Percentiles rank a stretch among this genome's conserved stretches.
These are phyloP conservation scores for Anguilla marmorata DNA, from an alignment of 2,797 vertebrate species.

Conservation along the genomic window DNA sequence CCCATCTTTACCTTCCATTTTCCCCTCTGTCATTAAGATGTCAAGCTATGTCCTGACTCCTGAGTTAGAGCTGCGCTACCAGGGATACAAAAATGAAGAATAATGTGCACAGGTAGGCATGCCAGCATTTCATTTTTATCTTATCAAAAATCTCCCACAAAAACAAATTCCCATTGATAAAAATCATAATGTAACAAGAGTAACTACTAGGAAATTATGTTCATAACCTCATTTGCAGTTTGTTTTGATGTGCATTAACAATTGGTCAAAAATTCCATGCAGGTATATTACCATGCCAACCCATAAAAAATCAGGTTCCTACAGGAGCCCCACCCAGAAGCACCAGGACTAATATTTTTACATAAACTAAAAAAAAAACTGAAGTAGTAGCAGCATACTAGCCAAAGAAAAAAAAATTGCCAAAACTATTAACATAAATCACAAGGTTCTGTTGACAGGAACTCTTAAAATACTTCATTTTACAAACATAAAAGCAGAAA, in stretches of 20 bases:
- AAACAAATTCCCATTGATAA: not conserved
- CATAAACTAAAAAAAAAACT: not conserved
- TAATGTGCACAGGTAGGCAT: not conserved
- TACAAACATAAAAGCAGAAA: not conserved
- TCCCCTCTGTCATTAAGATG: constrained; percentile 1
- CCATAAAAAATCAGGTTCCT: not conserved
- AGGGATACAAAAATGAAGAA: not conserved
- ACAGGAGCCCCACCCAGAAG: not conserved
- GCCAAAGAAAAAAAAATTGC: too few relatives aligned
- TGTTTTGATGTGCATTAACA: not conserved
- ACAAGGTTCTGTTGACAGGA: not conserved
- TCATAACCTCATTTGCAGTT: not conserved
- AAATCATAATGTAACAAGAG: not conserved
- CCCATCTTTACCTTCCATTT: not conserved
- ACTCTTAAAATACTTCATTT: not conserved
- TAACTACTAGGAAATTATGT: not conserved
- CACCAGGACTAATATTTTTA: constrained; percentile 1
- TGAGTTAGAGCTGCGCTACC: not conserved
- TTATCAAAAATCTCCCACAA: not conserved
- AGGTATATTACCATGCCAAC: not conserved
- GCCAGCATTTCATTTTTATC: not conserved
- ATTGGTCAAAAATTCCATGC: not conserved
- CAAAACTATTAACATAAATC: not conserved
- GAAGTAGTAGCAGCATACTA: not conserved
- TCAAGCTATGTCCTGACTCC: constrained; percentile 1